Evolutionary conservation across 30 jellyfish, hydroid and myxozoan species (phyloP).

Genomic region (Sanderia malayensis): DNA sequence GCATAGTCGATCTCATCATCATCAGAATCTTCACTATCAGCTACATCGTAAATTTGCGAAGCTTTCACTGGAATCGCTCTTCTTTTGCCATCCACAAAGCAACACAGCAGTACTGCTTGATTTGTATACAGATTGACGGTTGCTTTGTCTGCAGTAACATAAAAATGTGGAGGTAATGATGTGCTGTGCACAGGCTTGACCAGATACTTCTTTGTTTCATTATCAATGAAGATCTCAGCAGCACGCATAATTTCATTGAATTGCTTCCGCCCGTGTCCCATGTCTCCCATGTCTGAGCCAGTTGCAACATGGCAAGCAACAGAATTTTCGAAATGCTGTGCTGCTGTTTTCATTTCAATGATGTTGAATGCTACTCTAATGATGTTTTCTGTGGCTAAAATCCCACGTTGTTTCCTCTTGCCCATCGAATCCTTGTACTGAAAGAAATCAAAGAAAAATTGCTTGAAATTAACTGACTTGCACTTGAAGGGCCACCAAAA

Average conservation of each 20-base stretch:
- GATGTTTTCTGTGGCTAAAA: conserved; percentile 24
- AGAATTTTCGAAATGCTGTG: conserved; percentile 29
- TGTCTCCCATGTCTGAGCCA: conserved; percentile 53
- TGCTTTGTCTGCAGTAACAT: conserved; percentile 39
- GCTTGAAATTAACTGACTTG: neutral
- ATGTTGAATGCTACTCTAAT: conserved; percentile 19
- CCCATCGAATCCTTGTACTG: conserved; percentile 19
- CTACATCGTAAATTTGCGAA: conserved; percentile 7
- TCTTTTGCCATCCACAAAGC: conserved; percentile 30
- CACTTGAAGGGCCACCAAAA: neutral
- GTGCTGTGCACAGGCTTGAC: conserved; percentile 6
- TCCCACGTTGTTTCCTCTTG: conserved; percentile 23
- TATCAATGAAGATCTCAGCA: conserved; percentile 23
- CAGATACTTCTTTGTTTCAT: neutral
- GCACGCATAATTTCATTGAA: conserved; percentile 7
- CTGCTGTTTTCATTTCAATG: conserved; percentile 23
- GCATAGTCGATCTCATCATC: conserved; percentile 17
- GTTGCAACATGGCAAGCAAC: conserved; percentile 39
- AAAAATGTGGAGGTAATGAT: conserved; percentile 30
- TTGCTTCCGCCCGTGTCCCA: conserved; percentile 38
- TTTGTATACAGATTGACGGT: conserved; percentile 25
- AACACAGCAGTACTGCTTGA: conserved; percentile 31
- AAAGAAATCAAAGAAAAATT: neutral
- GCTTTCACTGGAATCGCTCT: conserved; percentile 43
- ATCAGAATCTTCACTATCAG: neutral